Conservation (phyloP, 2,888 invertebrate species). For the Muschampia plurimacula region DNA sequence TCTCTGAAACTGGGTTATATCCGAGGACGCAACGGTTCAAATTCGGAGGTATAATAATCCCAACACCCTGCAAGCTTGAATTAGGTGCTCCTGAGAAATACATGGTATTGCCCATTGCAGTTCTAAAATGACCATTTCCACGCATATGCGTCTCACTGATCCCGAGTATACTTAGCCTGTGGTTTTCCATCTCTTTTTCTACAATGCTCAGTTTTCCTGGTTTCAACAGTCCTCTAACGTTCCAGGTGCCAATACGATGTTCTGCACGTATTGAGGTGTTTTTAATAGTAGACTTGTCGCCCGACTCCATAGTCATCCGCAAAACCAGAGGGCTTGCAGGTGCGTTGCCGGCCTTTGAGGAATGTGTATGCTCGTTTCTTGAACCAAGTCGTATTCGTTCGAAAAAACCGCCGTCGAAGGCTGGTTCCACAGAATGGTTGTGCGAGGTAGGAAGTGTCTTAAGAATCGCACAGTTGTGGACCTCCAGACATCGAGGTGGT, state of each 20-base stretch:
- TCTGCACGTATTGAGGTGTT: background rate
- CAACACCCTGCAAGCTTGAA: background rate
- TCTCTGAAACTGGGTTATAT: background rate
- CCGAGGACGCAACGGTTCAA: background rate
- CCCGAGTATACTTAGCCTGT: background rate
- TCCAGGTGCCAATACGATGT: background rate
- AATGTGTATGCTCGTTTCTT: too few species aligned
- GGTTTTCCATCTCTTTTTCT: background rate
- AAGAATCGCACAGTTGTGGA: too few species aligned
- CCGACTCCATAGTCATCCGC: too few species aligned
- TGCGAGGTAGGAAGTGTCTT: too few species aligned
- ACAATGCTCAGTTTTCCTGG: conserved; percentile 5
- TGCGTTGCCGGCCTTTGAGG: too few species aligned
- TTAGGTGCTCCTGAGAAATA: background rate
- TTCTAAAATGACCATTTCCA: background rate
- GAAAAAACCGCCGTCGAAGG: too few species aligned
- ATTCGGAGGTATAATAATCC: background rate
- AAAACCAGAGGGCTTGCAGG: too few species aligned
- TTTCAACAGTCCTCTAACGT: background rate
- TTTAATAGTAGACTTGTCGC: background rate
- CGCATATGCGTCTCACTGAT: conserved; percentile 1
- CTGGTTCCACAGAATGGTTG: too few species aligned
- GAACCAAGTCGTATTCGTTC: too few species aligned
- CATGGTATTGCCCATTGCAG: background rate
- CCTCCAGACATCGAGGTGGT: too few species aligned